These are phyloP conservation scores for Cylloceria caligata DNA, from an alignment of 2,888 invertebrate genomes.

Conservation along the genomic window DNA sequence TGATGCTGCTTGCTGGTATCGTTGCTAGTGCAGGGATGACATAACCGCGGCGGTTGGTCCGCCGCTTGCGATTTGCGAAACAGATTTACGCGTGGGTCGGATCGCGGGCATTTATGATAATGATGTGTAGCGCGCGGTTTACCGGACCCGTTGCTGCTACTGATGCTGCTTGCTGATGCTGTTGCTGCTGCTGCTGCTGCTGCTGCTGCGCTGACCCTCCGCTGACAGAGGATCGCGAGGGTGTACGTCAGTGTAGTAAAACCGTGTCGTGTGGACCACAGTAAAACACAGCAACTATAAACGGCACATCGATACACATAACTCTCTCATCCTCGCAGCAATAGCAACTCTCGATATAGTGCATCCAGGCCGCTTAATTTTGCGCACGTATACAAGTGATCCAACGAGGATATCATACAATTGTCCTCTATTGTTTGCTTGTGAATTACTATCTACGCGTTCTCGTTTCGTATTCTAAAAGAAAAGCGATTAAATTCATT, in stretches of 20 bases:
- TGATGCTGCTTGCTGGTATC: constrained; percentile 54
- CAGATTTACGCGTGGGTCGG: constrained; percentile 84
- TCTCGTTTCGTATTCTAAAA: too few relatives aligned
- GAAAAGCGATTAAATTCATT: too few relatives aligned
- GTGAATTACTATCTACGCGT: neutral
- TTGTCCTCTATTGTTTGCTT: neutral
- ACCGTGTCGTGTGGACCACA: constrained; percentile 53
- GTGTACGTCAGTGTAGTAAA: constrained; percentile 59
- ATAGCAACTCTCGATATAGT: constrained; percentile 39
- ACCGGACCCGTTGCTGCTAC: constrained; percentile 69
- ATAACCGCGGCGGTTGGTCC: constrained; percentile 64
- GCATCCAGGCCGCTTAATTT: constrained; percentile 60
- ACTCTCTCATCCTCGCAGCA: constrained; percentile 46
- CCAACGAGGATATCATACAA: constrained; percentile 47
- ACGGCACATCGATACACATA: constrained; percentile 42
- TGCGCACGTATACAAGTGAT: constrained; percentile 57
- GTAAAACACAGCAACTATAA: constrained; percentile 44
- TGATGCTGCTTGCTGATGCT: constrained; percentile 53
- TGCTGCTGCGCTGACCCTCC: constrained; percentile 52
- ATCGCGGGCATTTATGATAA: constrained; percentile 83
- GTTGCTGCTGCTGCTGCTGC: too few relatives aligned
- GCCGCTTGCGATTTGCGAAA: constrained; percentile 81
- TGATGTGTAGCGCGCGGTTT: constrained; percentile 79
- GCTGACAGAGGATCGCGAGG: constrained; percentile 56
- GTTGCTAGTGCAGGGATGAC: constrained; percentile 65